Percentiles rank a stretch among this genome's conserved stretches.
Evolutionary conservation across 1,140 invertebrate species (phyloP).

Genomic region (Macrotrachela quadricornifera): DNA sequence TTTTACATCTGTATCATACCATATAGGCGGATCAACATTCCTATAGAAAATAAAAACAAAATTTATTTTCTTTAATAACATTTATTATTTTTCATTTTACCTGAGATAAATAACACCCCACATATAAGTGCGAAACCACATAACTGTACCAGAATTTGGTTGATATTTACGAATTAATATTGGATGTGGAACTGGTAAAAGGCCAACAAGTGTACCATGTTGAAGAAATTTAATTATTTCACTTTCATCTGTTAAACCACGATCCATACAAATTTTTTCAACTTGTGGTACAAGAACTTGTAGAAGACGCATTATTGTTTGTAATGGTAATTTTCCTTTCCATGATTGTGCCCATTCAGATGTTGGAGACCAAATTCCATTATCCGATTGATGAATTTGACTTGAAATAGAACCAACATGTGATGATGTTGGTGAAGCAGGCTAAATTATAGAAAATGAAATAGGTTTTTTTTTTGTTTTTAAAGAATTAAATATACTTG

Average conservation of each 20-base stretch:
- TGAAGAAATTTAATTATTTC: conserved; percentile 97
- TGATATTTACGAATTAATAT: conserved; percentile 97
- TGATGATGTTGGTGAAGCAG: neutral
- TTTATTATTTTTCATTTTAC: conserved; percentile 28
- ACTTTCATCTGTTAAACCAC: conserved; percentile 93
- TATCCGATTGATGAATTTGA: neutral
- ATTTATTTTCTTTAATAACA: neutral
- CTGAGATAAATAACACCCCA: conserved; percentile 96
- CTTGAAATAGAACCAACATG: neutral
- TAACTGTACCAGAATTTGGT: conserved; percentile 85
- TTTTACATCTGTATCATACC: conserved; percentile 97
- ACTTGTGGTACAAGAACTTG: conserved; percentile 97
- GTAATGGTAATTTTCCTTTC: conserved; percentile 85
- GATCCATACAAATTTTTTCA: conserved; percentile 98
- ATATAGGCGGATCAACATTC: conserved; percentile 92
- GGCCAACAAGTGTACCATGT: conserved; percentile 87
- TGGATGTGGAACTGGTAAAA: conserved; percentile 92
- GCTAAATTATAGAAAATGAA: neutral
- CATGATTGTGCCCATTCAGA: conserved; percentile 47
- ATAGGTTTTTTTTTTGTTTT: neutral
- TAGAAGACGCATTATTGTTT: conserved; percentile 91
- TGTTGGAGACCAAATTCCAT: neutral
- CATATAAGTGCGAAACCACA: conserved; percentile 97
- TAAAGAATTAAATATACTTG: neutral
- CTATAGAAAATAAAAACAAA: conserved; percentile 36